Percentiles rank a stretch among this genome's conserved stretches.
phyloP scores from a whole-genome alignment of 30 jellyfish, hydroid and myxozoan species.

The Sanderia malayensis region DNA sequence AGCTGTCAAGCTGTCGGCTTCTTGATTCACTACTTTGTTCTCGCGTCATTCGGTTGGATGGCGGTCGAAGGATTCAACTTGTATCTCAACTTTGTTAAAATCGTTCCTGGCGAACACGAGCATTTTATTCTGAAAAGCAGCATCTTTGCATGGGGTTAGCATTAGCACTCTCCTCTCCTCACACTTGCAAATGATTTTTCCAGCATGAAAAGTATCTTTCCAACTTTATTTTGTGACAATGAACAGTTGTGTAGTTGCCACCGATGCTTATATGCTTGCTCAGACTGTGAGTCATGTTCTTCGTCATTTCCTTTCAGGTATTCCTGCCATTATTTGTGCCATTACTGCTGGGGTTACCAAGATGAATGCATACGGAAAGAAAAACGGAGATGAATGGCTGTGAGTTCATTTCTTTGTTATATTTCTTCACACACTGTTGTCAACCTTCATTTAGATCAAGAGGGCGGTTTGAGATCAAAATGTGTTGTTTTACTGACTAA shows the following conservation, averaged over 20 bases:
- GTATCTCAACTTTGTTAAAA: constrained; percentile 70
- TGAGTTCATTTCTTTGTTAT: constrained; percentile 9
- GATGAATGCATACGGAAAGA: constrained; percentile 54
- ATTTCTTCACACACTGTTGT: too few relatives aligned
- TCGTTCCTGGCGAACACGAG: constrained; percentile 21
- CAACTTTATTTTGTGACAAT: neutral
- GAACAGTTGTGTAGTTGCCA: too few relatives aligned
- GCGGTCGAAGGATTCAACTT: constrained; percentile 86
- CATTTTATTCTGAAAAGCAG: constrained; percentile 49
- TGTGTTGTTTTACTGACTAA: too few relatives aligned
- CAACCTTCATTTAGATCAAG: too few relatives aligned
- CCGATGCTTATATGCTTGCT: too few relatives aligned
- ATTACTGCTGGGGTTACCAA: constrained; percentile 50
- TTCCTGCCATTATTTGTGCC: constrained; percentile 50
- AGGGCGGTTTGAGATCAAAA: too few relatives aligned
- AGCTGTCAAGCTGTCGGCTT: constrained; percentile 75
- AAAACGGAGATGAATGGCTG: constrained; percentile 64
- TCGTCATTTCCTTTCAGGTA: constrained; percentile 28
- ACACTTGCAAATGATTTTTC: neutral
- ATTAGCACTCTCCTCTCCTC: neutral
- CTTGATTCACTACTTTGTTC: constrained; percentile 75
- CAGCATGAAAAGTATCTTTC: neutral
- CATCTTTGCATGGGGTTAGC: constrained; percentile 92
- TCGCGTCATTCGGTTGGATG: constrained; percentile 81
- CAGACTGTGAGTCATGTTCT: too few relatives aligned